A percentile compares a stretch with the other conserved stretches of the same genome.
Evolutionary conservation across 2,797 vertebrate genomes (phyloP).

Genomic region (Typhlichthys eigenmanni): DNA sequence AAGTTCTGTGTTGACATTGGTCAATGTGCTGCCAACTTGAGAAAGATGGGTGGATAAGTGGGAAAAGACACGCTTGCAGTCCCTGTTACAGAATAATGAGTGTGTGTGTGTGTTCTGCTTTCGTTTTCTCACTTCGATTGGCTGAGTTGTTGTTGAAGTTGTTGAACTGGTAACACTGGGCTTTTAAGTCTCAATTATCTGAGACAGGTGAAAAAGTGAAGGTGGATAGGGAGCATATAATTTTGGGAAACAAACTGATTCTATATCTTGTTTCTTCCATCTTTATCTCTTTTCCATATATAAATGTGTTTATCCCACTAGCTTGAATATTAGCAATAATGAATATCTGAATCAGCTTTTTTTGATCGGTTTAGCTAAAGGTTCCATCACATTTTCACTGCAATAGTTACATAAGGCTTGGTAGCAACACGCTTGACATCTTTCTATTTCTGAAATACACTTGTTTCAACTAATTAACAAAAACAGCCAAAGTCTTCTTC

Average conservation of each 20-base stretch:
- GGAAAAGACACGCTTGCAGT: conserved; percentile 4
- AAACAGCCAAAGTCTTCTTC: no score
- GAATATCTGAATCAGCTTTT: no score
- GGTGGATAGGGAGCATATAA: background rate
- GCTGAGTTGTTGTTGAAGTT: conserved; percentile 15
- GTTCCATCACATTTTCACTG: no score
- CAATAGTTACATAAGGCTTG: no score
- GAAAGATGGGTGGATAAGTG: conserved; percentile 27
- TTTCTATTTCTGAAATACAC: no score
- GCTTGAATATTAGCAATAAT: no score
- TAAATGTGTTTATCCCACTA: no score
- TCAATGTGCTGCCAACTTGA: background rate
- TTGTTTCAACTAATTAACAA: no score
- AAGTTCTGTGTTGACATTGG: conserved; percentile 14
- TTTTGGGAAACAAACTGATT: conserved; percentile 17
- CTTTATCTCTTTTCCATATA: no score
- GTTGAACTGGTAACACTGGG: conserved; percentile 21
- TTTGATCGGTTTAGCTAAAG: no score
- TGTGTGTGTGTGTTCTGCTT: conserved; percentile 13
- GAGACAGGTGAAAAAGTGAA: conserved; percentile 3
- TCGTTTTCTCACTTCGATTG: background rate
- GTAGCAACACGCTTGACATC: no score
- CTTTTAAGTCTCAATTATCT: conserved; percentile 18
- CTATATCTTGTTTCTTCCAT: conserved; percentile 32
- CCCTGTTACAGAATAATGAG: background rate